Evolutionary conservation across 2,888 invertebrate genomes (phyloP).

Genomic region (Dynastes hyllus): DNA sequence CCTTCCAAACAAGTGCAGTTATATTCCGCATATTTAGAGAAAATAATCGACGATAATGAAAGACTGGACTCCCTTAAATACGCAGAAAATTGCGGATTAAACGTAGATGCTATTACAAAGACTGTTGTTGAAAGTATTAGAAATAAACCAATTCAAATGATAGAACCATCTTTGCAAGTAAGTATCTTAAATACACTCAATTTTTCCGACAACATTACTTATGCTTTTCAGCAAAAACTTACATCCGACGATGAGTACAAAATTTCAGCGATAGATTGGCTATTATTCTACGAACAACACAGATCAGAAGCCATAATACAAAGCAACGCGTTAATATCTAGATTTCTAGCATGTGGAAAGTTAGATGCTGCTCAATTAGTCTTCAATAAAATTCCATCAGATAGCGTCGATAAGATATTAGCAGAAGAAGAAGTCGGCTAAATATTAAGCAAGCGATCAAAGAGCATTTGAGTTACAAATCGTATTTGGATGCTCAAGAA

Average conservation of each 20-base stretch:
- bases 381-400: constrained; percentile 81
- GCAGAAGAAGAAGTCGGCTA: constrained; percentile 70
- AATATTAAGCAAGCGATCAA: constrained; percentile 75
- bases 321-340: constrained; percentile 91
- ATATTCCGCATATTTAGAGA: constrained; percentile 82
- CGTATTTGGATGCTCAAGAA: constrained; percentile 91
- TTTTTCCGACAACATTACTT: background rate
- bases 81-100: constrained; percentile 83
- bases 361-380: constrained; percentile 87
- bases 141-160: constrained; percentile 68
- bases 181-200: background rate
- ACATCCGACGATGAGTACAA: constrained; percentile 82
- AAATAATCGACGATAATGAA: constrained; percentile 78
- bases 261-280: constrained; percentile 89
- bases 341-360: constrained; percentile 87
- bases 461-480: constrained; percentile 91
- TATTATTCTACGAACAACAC: constrained; percentile 86
- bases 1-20: constrained; percentile 74
- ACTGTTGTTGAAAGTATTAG: constrained; percentile 87
- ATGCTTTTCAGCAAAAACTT: constrained; percentile 67
- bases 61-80: constrained; percentile 80
- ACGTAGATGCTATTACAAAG: constrained; percentile 89
- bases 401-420: constrained; percentile 77
- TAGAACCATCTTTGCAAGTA: constrained; percentile 66
- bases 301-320: constrained; percentile 88